A percentile compares a stretch with the other conserved stretches of the same genome.
Evolutionary conservation across 2,888 invertebrate genomes (phyloP).

Genomic region (Cantharis flavilabris): DNA sequence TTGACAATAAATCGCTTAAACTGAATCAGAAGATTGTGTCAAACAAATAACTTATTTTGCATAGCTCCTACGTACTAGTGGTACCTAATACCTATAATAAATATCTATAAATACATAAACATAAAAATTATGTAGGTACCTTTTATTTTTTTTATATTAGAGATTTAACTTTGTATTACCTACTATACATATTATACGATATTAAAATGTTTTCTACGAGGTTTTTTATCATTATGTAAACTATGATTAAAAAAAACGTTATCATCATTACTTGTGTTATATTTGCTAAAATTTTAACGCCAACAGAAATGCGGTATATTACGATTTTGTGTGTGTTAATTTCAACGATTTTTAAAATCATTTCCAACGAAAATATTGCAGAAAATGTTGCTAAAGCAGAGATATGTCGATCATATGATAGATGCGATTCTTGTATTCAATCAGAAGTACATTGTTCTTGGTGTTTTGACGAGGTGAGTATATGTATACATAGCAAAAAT

Average conservation of each 20-base stretch:
- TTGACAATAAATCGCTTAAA: background rate
- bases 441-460: constrained; percentile 41
- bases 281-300: background rate
- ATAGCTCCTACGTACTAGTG: background rate
- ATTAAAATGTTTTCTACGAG: background rate
- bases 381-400: constrained; percentile 1
- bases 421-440: constrained; percentile 41
- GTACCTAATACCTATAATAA: background rate
- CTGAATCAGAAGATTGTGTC: background rate
- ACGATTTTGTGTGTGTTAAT: background rate
- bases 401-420: constrained; percentile 32
- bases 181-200: background rate
- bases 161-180: background rate
- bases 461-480: constrained; percentile 43
- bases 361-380: background rate
- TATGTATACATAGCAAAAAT: background rate
- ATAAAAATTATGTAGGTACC: background rate
- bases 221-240: constrained; percentile 6
- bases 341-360: background rate
- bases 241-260: background rate
- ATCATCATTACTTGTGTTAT: background rate
- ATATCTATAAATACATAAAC: background rate
- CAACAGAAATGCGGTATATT: background rate
- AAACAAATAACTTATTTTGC: background rate
- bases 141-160: background rate